Evolutionary conservation across 2,113 vertebrate genomes (phyloP).

Genomic region (Crypturellus undulatus): DNA sequence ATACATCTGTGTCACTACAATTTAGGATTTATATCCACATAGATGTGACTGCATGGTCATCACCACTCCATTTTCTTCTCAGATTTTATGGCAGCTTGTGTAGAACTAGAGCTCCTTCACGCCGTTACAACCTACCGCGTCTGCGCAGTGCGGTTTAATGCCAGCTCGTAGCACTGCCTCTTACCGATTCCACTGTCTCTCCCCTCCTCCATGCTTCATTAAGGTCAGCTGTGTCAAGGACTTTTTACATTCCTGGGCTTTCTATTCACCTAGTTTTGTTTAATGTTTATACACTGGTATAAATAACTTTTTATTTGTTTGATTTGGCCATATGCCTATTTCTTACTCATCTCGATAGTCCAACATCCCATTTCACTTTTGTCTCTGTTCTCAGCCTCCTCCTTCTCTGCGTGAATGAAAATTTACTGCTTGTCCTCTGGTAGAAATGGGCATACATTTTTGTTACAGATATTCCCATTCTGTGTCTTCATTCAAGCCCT

Average conservation of each 20-base stretch:
- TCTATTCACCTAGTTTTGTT: not conserved
- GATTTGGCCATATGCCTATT: not conserved
- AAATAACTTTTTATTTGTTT: not conserved
- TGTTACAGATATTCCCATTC: not conserved
- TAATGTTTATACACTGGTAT: not conserved
- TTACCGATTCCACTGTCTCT: not conserved
- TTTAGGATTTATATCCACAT: not conserved
- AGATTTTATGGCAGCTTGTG: not conserved
- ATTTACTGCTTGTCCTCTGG: not conserved
- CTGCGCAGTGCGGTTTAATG: not conserved
- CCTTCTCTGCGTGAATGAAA: rapidly evolving
- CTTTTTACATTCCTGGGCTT: not conserved
- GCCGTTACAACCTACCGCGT: not conserved
- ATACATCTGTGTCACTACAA: not conserved
- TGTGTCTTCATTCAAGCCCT: rapidly evolving
- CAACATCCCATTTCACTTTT: not conserved
- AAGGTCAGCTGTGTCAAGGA: not conserved
- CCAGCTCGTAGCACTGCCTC: not conserved
- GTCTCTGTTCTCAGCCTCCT: not conserved
- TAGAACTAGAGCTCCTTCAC: not conserved
- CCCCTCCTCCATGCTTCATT: not conserved
- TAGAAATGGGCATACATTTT: not conserved
- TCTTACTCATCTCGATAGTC: not conserved
- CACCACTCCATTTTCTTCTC: not conserved
- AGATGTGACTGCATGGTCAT: not conserved